These are phyloP conservation scores for Emydoidea blandingii DNA, from an alignment of 2,797 vertebrate genomes.

Conservation along the genomic window DNA sequence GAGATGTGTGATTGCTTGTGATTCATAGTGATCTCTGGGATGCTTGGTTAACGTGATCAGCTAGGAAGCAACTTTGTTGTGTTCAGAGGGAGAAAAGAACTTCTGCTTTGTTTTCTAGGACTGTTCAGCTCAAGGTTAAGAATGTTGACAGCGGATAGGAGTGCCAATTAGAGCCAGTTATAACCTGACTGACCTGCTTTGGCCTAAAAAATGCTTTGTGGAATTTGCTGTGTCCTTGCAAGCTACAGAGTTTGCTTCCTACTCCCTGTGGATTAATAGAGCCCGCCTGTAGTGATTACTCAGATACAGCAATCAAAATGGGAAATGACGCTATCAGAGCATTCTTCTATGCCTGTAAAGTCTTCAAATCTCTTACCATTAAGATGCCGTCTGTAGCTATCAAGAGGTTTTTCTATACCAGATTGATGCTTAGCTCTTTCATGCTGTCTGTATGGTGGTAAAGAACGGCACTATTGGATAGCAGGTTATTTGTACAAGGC, in stretches of 20 bases:
- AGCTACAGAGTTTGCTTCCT: rapidly evolving
- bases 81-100: neutral
- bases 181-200: neutral
- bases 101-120: rapidly evolving
- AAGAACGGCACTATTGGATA: neutral
- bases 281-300: neutral
- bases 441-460: neutral
- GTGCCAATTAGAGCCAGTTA: neutral
- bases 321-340: neutral
- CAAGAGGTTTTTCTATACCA: neutral
- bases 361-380: neutral
- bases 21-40: rapidly evolving
- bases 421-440: neutral
- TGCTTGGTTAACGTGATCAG: rapidly evolving
- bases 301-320: neutral
- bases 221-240: neutral
- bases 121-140: neutral
- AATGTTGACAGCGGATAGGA: rapidly evolving
- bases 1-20: rapidly evolving
- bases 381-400: neutral
- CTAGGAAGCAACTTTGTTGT: rapidly evolving
- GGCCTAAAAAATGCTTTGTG: neutral
- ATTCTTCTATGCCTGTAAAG: neutral
- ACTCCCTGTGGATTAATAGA: neutral
- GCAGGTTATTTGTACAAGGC: neutral